Percentiles rank a stretch among this genome's conserved stretches.
These are phyloP conservation scores for Tachina fera DNA, from an alignment of 2,888 invertebrate species.

Conservation along the genomic window DNA sequence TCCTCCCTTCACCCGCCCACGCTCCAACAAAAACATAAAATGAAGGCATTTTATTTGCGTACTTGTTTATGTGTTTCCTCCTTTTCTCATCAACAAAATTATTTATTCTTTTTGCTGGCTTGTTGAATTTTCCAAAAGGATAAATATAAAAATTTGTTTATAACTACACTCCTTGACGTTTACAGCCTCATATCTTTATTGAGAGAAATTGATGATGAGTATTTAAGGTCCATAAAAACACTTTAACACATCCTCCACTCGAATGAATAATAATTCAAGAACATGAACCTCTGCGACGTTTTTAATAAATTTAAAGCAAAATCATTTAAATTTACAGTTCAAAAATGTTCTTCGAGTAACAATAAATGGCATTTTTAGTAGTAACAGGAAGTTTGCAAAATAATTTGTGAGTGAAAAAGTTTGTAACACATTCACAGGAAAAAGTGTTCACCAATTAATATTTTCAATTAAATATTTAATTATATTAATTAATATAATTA, in stretches of 20 bases:
- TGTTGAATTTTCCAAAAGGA: slow-evolving; percentile 1
- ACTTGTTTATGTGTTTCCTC: not conserved
- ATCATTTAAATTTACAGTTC: not conserved
- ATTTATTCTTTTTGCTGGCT: not conserved
- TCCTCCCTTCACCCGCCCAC: too few relatives aligned
- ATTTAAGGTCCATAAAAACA: not conserved
- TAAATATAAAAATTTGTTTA: not conserved
- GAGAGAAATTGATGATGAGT: slow-evolving; percentile 23
- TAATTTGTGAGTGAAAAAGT: not conserved
- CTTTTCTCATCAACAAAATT: not conserved
- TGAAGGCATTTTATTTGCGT: not conserved
- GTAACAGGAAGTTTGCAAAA: not conserved
- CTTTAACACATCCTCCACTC: not conserved
- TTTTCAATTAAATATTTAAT: too few relatives aligned
- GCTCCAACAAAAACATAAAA: too few relatives aligned
- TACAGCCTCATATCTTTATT: not conserved
- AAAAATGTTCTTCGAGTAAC: not conserved
- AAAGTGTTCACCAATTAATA: too few relatives aligned
- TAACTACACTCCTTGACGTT: too few relatives aligned
- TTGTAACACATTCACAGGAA: too few relatives aligned
- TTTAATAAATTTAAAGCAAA: not conserved
- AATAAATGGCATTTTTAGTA: not conserved
- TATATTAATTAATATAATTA: too few relatives aligned
- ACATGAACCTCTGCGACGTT: not conserved
- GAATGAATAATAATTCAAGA: not conserved